Conservation (phyloP, 2,113 vertebrate species). For the Sus scrofa region DNA sequence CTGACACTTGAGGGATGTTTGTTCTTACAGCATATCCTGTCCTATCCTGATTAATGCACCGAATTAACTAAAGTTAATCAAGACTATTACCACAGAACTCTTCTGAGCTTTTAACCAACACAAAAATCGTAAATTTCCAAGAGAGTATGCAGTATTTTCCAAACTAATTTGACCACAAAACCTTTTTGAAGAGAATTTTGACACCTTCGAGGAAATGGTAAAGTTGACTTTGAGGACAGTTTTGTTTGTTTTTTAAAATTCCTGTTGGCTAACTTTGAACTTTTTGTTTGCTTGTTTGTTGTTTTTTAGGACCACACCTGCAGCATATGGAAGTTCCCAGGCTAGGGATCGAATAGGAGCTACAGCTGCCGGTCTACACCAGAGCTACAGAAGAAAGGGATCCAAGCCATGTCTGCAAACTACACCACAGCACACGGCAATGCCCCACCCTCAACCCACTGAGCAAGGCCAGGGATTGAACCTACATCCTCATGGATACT, state of each 20-base stretch:
- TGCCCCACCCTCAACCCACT: too few species aligned
- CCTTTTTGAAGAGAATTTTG: slow-evolving; percentile 16
- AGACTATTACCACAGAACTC: slow-evolving; percentile 12
- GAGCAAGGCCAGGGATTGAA: too few species aligned
- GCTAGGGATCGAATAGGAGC: too few species aligned
- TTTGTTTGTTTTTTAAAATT: neutral
- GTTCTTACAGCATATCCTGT: slow-evolving; percentile 16
- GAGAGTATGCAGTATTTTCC: slow-evolving; percentile 21
- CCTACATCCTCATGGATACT: too few species aligned
- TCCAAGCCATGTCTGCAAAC: too few species aligned
- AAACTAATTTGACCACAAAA: slow-evolving; percentile 21
- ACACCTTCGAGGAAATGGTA: slow-evolving; percentile 1
- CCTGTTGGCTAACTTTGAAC: slow-evolving; percentile 3
- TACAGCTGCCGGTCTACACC: too few species aligned
- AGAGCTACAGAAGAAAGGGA: too few species aligned
- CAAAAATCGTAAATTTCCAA: neutral
- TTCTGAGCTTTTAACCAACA: slow-evolving; percentile 23
- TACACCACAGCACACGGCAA: too few species aligned
- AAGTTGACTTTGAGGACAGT: neutral
- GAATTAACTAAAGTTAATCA: slow-evolving; percentile 39
- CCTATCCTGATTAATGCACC: neutral
- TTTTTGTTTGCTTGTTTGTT: neutral
- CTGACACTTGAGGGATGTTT: slow-evolving; percentile 21
- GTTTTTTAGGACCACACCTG: too few species aligned
- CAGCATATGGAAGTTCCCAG: too few species aligned